Evolutionary conservation across 2,113 vertebrate species (phyloP).

Genomic region (Saccopteryx leptura): DNA sequence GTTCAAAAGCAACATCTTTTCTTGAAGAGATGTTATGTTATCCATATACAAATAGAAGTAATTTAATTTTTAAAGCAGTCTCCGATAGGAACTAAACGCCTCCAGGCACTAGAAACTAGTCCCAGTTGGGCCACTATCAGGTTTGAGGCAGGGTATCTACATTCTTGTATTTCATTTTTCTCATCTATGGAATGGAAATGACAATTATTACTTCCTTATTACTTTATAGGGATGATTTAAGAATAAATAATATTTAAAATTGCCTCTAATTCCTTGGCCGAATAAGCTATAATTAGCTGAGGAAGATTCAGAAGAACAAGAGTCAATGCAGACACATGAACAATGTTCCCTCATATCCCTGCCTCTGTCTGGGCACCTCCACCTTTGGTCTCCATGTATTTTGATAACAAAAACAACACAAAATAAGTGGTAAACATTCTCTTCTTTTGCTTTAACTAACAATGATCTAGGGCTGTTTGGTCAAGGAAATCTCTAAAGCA

Average conservation of each 20-base stretch:
- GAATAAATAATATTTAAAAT: not conserved
- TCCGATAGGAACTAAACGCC: not conserved
- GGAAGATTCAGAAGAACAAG: not conserved
- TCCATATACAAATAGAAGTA: not conserved
- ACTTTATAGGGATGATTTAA: slow-evolving; percentile 11
- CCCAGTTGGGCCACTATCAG: not conserved
- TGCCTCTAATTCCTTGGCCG: not conserved
- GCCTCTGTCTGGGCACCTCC: not conserved
- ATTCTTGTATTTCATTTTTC: not conserved
- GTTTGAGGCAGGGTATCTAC: too few relatives aligned
- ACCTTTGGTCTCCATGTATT: not conserved
- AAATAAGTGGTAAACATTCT: not conserved
- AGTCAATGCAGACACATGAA: not conserved
- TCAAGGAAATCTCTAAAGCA: not conserved
- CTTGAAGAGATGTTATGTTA: not conserved
- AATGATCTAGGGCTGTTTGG: not conserved
- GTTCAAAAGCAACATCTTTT: slow-evolving; percentile 5
- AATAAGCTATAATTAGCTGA: not conserved
- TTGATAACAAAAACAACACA: not conserved
- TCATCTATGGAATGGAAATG: not conserved
- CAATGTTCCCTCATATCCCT: not conserved
- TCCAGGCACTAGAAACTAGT: not conserved
- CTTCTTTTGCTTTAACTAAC: not conserved
- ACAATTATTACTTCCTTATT: not conserved
- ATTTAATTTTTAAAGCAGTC: not conserved